Base-by-base conservation (phyloP, 2,888 invertebrate genomes). In the Coleophora flavipennella region DNA sequence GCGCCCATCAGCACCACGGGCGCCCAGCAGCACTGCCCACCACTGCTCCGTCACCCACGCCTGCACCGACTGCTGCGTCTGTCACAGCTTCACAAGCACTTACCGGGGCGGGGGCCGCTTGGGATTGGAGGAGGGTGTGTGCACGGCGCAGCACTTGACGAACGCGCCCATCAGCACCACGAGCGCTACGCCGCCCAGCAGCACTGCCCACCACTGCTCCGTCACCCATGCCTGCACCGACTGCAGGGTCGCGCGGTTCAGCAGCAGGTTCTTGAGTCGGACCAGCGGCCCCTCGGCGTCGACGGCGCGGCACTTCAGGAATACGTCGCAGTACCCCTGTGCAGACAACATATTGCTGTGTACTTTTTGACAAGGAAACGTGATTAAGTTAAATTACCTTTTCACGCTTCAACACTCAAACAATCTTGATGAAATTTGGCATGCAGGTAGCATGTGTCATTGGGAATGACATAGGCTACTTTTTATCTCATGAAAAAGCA, bases 111-210 rank as follows among this genome's bases (percentile, higher is more conserved):
- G 96, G 40, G 96, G 92, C 59, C 97, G 94, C 75, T 97, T 97
- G 6, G 99, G 99, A 87, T 99, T 99, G 47, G 96, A 97, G 42
- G 97, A 97, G 20, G 99, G 99, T 39, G 99, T 99, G 80, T 99
- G 99, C 38, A 99, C 99, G 26, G 99, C 99, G 77, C 99, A 99
- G 75, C 99, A 97, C 76, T 99, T 99, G 63, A 99, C 98, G 76
- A 99, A 99, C 42, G 96, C 87, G 39, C 96, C 98, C 98, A 99
- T 98, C 62, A 97, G 91, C 55, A 98, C 92, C 39, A 99, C 90
- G 66, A 99, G 93, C 42, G 90, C 92, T 39, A 99, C 92, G 36
- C 95, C 94, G 83, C 96, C 93, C 39, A 99, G 84, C 47, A 98
- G 87, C 51, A 99, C 98, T 4, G 92, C 92, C 93, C 97, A 98